Evolutionary conservation across 1,140 invertebrate genomes (phyloP).

Genomic region (Drosophila seguyi): DNA sequence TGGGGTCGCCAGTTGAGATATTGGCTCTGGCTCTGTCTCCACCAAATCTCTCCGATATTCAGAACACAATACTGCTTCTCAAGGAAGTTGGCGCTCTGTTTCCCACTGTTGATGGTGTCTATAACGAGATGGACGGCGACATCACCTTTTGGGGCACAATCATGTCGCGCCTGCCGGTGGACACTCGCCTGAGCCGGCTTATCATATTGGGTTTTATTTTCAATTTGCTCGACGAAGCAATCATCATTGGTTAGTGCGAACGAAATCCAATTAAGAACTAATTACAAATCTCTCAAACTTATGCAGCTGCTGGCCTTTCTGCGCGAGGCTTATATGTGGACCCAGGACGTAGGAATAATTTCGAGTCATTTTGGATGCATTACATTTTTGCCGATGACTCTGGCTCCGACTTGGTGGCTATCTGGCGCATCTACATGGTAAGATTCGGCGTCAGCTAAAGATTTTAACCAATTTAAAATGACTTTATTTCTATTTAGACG

Average conservation of each 20-base stretch:
- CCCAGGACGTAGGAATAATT: conserved; percentile 84
- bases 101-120: conserved; percentile 86
- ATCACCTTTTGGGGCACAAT: conserved; percentile 94
- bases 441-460: background rate
- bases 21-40: conserved; percentile 94
- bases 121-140: conserved; percentile 91
- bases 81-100: conserved; percentile 94
- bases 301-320: conserved; percentile 91
- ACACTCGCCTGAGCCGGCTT: conserved; percentile 93
- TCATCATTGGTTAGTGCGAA: conserved; percentile 92
- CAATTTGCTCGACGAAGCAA: conserved; percentile 92
- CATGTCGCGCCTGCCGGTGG: conserved; percentile 93
- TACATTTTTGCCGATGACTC: conserved; percentile 92
- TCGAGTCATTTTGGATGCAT: conserved; percentile 91
- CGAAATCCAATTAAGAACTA: background rate
- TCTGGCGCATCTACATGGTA: conserved; percentile 92
- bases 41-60: conserved; percentile 93
- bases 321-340: conserved; percentile 91
- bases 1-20: conserved; percentile 93
- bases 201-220: conserved; percentile 95
- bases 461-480: background rate
- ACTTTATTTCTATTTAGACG: conserved; percentile 7
- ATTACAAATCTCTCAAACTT: conserved; percentile 3
- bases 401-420: conserved; percentile 94
- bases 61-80: conserved; percentile 91